Base-by-base conservation (phyloP, 2,113 vertebrate genomes). In the Chaetodon trifascialis region DNA sequence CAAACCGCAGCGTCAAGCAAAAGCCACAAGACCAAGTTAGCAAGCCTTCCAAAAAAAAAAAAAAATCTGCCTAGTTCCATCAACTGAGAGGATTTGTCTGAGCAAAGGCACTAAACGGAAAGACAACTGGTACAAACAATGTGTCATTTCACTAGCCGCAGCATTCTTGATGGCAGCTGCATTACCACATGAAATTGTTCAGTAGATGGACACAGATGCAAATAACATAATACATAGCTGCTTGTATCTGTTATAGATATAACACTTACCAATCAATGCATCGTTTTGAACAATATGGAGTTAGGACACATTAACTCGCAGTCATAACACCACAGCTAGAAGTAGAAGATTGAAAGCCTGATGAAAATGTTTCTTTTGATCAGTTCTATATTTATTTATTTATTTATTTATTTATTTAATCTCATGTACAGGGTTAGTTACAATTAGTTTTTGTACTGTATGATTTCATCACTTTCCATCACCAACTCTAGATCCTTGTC, bases 1-100 rank as follows among this genome's bases (percentile, higher is more conserved):
- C 97, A 96, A 97, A 96, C 95, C 90, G 87, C 90, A 92, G 88
- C 79, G 17, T 69, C 36, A 40, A 59, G 90, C 73, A 69, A 52
- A 46, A 82, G 11, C 46, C 42, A 62, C 34, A 23, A 4, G 63
- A 80, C 60, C 12, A 52, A 70, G 47, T 8, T 21, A 49, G 64
- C 1, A 5, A 38, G 14, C 21, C 52, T 46, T 47, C 19, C 1
- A 51, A 9, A 56, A 62, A 63, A 5, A 30, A 7, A 19, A 62
- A 63, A 5, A 30, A 7, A 19, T 1, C 51, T 56, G 25, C 62
- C 76, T 44, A 52, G 49, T 23, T 85, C 62, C 16, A 40, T 25
- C 47, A 19, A 25, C 62, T 46, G 36, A 72, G 23, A 56, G 38
- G 4, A 51, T 73, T 70, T 56, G 25, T 69, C 46, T 14, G 46